Percentiles rank a stretch among this genome's conserved stretches.
Evolutionary conservation across 2,888 invertebrate species (phyloP).

Genomic region (Drosophila gaucha): DNA sequence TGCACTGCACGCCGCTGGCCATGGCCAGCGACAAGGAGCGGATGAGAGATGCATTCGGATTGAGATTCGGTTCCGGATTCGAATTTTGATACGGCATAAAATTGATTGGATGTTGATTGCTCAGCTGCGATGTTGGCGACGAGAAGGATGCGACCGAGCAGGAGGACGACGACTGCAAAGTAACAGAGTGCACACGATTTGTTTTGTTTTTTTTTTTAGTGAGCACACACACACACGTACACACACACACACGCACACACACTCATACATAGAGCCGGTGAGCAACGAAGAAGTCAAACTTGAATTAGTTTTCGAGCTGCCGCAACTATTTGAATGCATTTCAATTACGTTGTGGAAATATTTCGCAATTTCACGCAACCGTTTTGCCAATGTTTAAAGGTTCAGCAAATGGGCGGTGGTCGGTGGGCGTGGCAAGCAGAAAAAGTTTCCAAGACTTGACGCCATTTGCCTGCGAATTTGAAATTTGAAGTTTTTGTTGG

Average conservation of each 20-base stretch:
- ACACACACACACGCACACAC: conserved; percentile 13
- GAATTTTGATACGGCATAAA: background rate
- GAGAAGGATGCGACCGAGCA: conserved; percentile 16
- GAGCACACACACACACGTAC: background rate
- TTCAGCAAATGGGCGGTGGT: background rate
- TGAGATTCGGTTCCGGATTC: conserved; percentile 2
- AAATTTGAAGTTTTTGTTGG: conserved; percentile 40
- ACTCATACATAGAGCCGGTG: background rate
- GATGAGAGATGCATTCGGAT: conserved; percentile 27
- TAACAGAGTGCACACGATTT: conserved; percentile 18
- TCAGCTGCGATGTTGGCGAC: conserved; percentile 37
- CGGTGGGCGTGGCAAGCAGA: conserved; percentile 16
- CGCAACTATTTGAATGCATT: conserved; percentile 39
- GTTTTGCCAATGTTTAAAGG: conserved; percentile 40
- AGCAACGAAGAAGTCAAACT: conserved; percentile 10
- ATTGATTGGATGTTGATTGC: background rate
- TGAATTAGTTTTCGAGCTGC: conserved; percentile 5
- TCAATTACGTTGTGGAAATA: conserved; percentile 37
- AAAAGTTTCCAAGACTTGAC: conserved; percentile 31
- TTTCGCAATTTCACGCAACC: conserved; percentile 24
- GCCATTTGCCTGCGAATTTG: conserved; percentile 54
- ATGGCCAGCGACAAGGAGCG: conserved; percentile 58
- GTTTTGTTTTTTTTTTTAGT: conserved; percentile 3
- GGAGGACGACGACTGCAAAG: conserved; percentile 40
- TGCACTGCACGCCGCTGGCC: conserved; percentile 59